Evolutionary conservation across 2,888 invertebrate species (phyloP).

Genomic region (Perizoma affinitatum): DNA sequence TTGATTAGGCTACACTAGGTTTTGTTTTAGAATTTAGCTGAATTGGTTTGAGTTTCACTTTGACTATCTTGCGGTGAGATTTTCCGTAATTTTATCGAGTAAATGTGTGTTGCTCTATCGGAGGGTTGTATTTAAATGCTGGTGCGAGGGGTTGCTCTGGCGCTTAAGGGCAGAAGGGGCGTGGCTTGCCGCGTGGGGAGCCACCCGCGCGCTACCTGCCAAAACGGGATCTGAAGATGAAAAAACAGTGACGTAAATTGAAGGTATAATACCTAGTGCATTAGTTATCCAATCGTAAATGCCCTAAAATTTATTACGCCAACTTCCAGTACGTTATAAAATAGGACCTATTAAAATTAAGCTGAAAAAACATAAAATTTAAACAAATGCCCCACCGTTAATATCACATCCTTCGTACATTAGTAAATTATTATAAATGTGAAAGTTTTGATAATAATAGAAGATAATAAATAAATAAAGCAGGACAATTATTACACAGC

Average conservation of each 20-base stretch:
- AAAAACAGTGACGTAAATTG: conserved; percentile 34
- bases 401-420: too few relatives aligned
- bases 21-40: neutral
- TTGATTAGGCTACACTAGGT: conserved; percentile 7
- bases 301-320: too few relatives aligned
- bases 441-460: too few relatives aligned
- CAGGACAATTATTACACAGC: too few relatives aligned
- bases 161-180: conserved; percentile 42
- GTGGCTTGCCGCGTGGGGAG: conserved; percentile 34
- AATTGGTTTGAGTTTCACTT: neutral
- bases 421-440: too few relatives aligned
- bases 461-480: too few relatives aligned
- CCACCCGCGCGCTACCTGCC: conserved; percentile 33
- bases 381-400: too few relatives aligned
- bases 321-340: too few relatives aligned
- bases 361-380: too few relatives aligned
- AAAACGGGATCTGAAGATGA: conserved; percentile 37
- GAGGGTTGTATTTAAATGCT: conserved; percentile 40
- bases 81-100: neutral
- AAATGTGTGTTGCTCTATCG: conserved; percentile 29
- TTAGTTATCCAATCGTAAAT: too few relatives aligned
- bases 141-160: conserved; percentile 37
- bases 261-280: too few relatives aligned
- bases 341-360: too few relatives aligned
- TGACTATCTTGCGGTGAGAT: neutral